Percentiles rank a stretch among this genome's conserved stretches.
phyloP scores from a whole-genome alignment of 2,797 vertebrate genomes.

The Esox lucius region DNA sequence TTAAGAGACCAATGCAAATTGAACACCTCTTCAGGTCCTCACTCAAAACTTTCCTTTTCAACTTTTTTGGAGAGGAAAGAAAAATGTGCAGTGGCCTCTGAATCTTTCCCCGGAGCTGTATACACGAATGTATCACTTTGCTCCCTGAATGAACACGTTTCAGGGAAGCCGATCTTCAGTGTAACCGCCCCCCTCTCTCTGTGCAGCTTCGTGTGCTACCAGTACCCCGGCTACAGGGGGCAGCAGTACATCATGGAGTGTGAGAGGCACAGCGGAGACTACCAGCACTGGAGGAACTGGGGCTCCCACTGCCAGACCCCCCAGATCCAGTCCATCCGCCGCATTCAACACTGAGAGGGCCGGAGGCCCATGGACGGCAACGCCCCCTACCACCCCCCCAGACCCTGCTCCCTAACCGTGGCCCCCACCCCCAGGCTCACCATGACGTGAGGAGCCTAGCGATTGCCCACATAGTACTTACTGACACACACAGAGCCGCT shows the following conservation, averaged over 20 bases:
- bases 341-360: slow-evolving; percentile 78
- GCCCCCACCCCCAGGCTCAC: slow-evolving; percentile 24
- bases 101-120: no score
- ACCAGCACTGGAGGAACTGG: slow-evolving; percentile 82
- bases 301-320: slow-evolving; percentile 82
- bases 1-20: no score
- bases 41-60: no score
- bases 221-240: slow-evolving; percentile 81
- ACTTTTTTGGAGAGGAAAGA: no score
- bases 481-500: slow-evolving; percentile 48
- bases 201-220: slow-evolving; percentile 81
- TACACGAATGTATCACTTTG: not conserved
- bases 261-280: slow-evolving; percentile 81
- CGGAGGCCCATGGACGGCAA: slow-evolving; percentile 41
- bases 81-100: no score
- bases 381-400: slow-evolving; percentile 39
- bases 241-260: slow-evolving; percentile 87
- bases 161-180: not conserved
- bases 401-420: slow-evolving; percentile 15
- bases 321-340: slow-evolving; percentile 84
- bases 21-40: no score
- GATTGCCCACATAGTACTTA: slow-evolving; percentile 37
- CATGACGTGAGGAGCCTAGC: slow-evolving; percentile 45
- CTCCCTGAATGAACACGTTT: not conserved
- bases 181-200: not conserved